Conservation (phyloP, 2,113 vertebrate genomes). For the Caretta caretta region DNA sequence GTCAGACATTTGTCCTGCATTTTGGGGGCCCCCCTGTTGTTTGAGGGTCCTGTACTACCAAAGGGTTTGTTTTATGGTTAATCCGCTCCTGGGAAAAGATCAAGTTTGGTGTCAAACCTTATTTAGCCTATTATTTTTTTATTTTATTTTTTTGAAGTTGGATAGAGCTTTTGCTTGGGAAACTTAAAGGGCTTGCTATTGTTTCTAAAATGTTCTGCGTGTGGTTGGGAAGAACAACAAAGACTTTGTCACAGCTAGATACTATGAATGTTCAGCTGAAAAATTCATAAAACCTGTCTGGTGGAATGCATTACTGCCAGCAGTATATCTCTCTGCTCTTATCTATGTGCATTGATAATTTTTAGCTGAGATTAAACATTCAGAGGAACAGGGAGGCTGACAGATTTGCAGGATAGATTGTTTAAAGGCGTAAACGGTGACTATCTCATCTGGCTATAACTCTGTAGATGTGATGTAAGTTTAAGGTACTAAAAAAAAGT, state of each 20-base stretch:
- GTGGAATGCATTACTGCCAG: slow-evolving; percentile 47
- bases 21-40: too few relatives aligned
- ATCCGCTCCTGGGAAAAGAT: neutral
- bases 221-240: slow-evolving; percentile 66
- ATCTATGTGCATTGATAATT: slow-evolving; percentile 44
- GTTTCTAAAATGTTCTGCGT: slow-evolving; percentile 64
- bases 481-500: slow-evolving; percentile 46
- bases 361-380: slow-evolving; percentile 47
- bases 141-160: slow-evolving; percentile 46
- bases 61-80: too few relatives aligned
- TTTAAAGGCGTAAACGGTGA: slow-evolving; percentile 65
- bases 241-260: slow-evolving; percentile 14
- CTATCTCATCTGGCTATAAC: slow-evolving; percentile 64
- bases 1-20: too few relatives aligned
- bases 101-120: slow-evolving; percentile 25
- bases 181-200: slow-evolving; percentile 14
- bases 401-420: slow-evolving; percentile 51
- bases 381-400: slow-evolving; percentile 59
- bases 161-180: neutral
- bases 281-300: slow-evolving; percentile 53
- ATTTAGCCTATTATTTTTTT: slow-evolving; percentile 6
- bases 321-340: slow-evolving; percentile 44
- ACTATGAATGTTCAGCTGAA: slow-evolving; percentile 57
- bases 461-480: slow-evolving; percentile 48
- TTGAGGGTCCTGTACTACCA: too few relatives aligned